These are phyloP conservation scores for Sinodicranocentrus sp. DNA, from an alignment of 2,888 invertebrate genomes.

Conservation along the genomic window DNA sequence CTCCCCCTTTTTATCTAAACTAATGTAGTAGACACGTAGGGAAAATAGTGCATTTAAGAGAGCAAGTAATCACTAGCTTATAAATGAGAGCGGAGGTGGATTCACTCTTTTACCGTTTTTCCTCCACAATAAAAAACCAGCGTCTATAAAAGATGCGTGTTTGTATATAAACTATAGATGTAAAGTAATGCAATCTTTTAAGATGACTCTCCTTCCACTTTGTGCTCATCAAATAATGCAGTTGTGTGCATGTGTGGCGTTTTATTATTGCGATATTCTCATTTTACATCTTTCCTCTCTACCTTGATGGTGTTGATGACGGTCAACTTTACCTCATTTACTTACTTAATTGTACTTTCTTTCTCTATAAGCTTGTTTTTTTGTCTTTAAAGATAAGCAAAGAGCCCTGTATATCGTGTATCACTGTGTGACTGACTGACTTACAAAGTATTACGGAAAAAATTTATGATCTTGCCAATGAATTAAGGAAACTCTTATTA, in stretches of 20 bases:
- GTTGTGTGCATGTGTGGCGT: background rate
- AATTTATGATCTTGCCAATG: slow-evolving; percentile 31
- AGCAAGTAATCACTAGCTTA: background rate
- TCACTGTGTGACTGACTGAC: background rate
- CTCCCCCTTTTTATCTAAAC: slow-evolving; percentile 1
- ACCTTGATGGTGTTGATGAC: background rate
- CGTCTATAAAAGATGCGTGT: too few species aligned
- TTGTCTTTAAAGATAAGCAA: background rate
- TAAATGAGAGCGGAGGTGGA: slow-evolving; percentile 39
- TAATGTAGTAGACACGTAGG: slow-evolving; percentile 15
- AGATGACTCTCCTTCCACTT: background rate
- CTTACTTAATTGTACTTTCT: slow-evolving; percentile 42
- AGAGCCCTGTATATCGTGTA: background rate
- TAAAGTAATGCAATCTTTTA: too few species aligned
- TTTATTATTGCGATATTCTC: background rate
- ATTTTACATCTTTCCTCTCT: background rate
- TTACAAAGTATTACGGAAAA: slow-evolving; percentile 21
- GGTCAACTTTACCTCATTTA: slow-evolving; percentile 15
- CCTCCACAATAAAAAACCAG: too few species aligned
- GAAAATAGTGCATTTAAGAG: background rate
- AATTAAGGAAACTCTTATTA: slow-evolving; percentile 42
- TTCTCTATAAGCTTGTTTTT: slow-evolving; percentile 40
- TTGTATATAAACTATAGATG: too few species aligned
- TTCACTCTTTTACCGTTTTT: background rate
- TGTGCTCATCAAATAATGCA: background rate